phyloP scores from a whole-genome alignment of 2,797 vertebrate species.

The Eurystomus glaucurus region DNA sequence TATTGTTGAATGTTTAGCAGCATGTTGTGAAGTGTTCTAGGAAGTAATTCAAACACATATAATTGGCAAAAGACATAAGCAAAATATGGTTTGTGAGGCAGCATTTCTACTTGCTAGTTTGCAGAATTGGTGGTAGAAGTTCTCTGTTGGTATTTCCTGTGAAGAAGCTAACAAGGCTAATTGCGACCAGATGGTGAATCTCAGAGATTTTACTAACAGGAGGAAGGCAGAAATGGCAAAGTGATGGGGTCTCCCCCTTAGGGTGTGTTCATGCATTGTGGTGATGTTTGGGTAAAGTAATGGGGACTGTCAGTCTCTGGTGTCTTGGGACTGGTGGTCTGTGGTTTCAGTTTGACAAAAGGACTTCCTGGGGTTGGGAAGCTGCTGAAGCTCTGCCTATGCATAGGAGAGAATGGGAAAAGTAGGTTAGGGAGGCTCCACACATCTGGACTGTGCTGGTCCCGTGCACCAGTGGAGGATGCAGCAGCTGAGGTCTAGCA shows the following conservation, averaged over 20 bases:
- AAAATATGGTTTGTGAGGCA: neutral
- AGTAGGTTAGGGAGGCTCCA: neutral
- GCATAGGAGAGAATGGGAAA: neutral
- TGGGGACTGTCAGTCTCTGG: neutral
- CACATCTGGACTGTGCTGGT: neutral
- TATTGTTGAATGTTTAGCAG: conserved; percentile 19
- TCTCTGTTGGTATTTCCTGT: neutral
- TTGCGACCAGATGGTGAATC: neutral
- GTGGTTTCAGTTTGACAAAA: neutral
- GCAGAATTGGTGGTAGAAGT: neutral
- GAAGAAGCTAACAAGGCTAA: conserved; percentile 18
- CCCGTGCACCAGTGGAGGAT: accelerated
- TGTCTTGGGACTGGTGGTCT: neutral
- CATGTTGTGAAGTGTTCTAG: neutral
- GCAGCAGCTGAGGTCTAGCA: accelerated
- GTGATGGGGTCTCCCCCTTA: accelerated
- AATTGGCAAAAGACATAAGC: conserved; percentile 56
- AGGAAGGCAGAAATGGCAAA: neutral
- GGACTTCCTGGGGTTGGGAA: neutral
- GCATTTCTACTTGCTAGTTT: conserved; percentile 38
- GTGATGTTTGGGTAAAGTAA: neutral
- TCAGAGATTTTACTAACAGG: neutral
- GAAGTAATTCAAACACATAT: conserved; percentile 29
- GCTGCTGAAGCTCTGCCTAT: neutral
- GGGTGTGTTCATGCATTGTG: accelerated